phyloP scores from a whole-genome alignment of 2,113 vertebrate species.

The Eptatretus burgeri region DNA sequence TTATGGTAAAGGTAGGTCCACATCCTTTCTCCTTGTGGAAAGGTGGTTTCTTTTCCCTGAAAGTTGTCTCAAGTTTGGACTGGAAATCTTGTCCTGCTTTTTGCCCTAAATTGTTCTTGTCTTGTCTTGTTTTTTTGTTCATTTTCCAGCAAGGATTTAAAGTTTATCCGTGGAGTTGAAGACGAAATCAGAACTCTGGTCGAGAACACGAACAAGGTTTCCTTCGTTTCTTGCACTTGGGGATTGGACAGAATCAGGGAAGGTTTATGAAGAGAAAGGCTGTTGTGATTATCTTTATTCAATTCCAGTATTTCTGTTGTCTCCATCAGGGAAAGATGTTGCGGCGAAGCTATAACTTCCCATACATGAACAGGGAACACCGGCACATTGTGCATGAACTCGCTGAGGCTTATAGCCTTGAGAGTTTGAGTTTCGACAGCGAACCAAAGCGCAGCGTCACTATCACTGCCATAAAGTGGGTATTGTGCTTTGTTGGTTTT shows the following conservation, averaged over 20 bases:
- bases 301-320: not conserved
- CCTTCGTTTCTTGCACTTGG: not conserved
- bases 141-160: conserved; percentile 56
- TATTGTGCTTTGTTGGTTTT: not conserved
- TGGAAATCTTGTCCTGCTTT: too few relatives aligned
- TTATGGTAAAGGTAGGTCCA: too few relatives aligned
- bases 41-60: too few relatives aligned
- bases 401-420: conserved; percentile 52
- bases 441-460: conserved; percentile 85
- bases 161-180: conserved; percentile 64
- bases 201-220: conserved; percentile 64
- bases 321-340: conserved; percentile 42
- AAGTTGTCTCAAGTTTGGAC: too few relatives aligned
- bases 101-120: too few relatives aligned
- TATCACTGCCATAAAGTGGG: conserved; percentile 61
- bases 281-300: too few relatives aligned
- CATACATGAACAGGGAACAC: conserved; percentile 81
- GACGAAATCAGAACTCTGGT: conserved; percentile 64
- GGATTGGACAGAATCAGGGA: not conserved
- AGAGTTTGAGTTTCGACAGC: conserved; percentile 80
- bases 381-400: conserved; percentile 70
- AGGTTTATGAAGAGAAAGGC: too few relatives aligned
- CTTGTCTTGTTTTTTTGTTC: conserved; percentile 10
- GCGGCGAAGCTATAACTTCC: conserved; percentile 63
- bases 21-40: too few relatives aligned